Conservation (phyloP, 2,888 invertebrate species). For the Pemphredon lugubris region DNA sequence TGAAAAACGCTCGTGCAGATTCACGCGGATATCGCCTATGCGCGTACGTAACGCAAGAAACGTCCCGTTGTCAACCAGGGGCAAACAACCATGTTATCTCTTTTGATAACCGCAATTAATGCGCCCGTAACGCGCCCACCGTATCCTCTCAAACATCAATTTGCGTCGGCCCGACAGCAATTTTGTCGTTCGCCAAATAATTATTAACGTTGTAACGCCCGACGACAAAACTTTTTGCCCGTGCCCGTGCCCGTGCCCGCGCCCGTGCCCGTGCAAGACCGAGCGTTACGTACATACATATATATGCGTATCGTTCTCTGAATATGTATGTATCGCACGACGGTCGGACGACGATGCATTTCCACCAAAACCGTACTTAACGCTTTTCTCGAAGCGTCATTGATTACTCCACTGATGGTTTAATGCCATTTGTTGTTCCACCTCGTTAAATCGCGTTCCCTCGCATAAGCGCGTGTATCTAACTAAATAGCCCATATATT, state of each 20-base stretch:
- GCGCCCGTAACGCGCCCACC: constrained; percentile 23
- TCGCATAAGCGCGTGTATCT: neutral
- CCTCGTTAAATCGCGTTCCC: constrained; percentile 27
- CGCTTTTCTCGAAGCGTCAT: constrained; percentile 32
- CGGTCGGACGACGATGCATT: constrained; percentile 20
- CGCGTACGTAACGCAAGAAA: constrained; percentile 24
- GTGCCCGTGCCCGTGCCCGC: neutral
- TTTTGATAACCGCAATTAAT: constrained; percentile 49
- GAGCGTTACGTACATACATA: too few species aligned
- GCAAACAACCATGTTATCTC: constrained; percentile 14
- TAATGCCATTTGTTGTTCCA: constrained; percentile 36
- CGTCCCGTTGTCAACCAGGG: constrained; percentile 29
- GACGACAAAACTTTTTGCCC: neutral
- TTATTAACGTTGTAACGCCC: constrained; percentile 41
- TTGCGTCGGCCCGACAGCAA: constrained; percentile 30
- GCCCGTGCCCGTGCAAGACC: neutral
- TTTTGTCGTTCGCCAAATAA: constrained; percentile 48
- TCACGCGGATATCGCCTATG: constrained; percentile 8
- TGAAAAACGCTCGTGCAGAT: constrained; percentile 18
- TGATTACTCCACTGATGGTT: constrained; percentile 45
- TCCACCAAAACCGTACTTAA: constrained; percentile 38
- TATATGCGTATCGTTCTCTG: constrained; percentile 25
- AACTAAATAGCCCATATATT: constrained; percentile 23
- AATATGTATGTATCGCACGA: constrained; percentile 49
- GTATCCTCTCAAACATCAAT: constrained; percentile 48